Percentiles rank a stretch among this genome's conserved stretches.
Conservation (phyloP, 64 coral and sea anemone species). For the Anthopleura sola region DNA sequence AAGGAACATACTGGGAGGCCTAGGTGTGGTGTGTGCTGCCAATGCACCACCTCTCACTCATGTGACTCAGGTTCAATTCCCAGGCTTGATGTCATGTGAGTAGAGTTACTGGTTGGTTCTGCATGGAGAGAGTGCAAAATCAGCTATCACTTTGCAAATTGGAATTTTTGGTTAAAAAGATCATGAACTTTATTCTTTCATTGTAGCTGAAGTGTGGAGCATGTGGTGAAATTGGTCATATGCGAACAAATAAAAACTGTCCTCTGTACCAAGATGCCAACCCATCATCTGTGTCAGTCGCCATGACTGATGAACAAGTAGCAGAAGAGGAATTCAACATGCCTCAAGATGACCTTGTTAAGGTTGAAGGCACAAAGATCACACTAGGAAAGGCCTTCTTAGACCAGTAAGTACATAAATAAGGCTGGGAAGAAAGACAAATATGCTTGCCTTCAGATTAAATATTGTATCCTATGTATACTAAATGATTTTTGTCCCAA, state of each 20-base stretch:
- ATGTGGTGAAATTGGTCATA: constrained; percentile 94
- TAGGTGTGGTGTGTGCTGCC: no score
- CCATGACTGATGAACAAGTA: constrained; percentile 99
- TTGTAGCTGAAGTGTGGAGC: constrained; percentile 92
- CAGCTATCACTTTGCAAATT: no score
- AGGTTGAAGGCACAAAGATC: constrained; percentile 98
- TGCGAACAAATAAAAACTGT: constrained; percentile 99
- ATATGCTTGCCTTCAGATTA: no score
- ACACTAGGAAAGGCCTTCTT: constrained; percentile 94
- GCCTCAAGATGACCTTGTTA: constrained; percentile 96
- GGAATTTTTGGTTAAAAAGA: background rate
- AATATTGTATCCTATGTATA: no score
- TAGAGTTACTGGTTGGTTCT: no score
- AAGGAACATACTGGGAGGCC: no score
- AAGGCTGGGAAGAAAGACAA: no score
- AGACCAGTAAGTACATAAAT: constrained; percentile 83
- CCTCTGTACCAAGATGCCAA: constrained; percentile 91
- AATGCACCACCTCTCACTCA: background rate
- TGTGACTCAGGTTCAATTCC: no score
- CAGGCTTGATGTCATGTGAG: no score
- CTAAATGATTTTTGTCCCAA: no score
- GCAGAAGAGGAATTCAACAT: constrained; percentile 95
- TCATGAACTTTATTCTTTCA: background rate
- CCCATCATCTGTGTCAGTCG: constrained; percentile 71
- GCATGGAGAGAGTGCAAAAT: no score